Conservation (phyloP, 2,797 vertebrate species). For the Siniperca obscura region DNA sequence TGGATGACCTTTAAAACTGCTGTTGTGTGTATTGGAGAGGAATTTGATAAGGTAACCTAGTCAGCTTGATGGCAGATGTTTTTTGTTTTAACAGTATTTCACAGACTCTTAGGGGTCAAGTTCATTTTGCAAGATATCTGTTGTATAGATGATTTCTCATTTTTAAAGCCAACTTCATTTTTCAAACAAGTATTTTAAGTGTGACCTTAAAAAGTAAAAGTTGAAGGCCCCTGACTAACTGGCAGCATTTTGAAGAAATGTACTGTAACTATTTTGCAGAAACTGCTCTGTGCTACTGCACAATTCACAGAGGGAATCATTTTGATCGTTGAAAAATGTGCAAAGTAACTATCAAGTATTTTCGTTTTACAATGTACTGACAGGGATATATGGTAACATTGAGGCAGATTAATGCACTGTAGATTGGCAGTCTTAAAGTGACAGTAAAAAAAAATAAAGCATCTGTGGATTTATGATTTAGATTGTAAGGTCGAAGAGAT, state of each 20-base stretch:
- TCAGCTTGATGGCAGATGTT: constrained; percentile 5
- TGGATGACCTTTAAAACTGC: constrained; percentile 43
- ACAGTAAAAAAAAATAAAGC: too few relatives aligned
- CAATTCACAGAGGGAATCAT: background rate
- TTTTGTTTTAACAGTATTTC: constrained; percentile 36
- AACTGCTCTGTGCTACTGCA: background rate
- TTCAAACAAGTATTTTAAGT: constrained; percentile 13
- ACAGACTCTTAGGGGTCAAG: constrained; percentile 1
- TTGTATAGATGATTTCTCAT: background rate
- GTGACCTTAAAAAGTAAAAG: background rate
- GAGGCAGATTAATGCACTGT: background rate
- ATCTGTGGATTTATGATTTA: background rate
- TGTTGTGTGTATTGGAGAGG: constrained; percentile 4
- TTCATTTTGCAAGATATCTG: constrained; percentile 28
- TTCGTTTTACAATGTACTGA: background rate
- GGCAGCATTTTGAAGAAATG: constrained; percentile 23
- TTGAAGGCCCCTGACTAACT: background rate
- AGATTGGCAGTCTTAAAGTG: background rate
- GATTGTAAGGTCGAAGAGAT: background rate
- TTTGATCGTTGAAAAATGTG: background rate
- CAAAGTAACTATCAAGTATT: background rate
- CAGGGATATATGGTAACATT: background rate
- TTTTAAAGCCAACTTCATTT: constrained; percentile 8
- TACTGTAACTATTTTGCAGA: background rate
- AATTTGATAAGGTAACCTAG: constrained; percentile 25